Conservation (phyloP, 2,888 invertebrate genomes). For the Coleophora flavipennella region DNA sequence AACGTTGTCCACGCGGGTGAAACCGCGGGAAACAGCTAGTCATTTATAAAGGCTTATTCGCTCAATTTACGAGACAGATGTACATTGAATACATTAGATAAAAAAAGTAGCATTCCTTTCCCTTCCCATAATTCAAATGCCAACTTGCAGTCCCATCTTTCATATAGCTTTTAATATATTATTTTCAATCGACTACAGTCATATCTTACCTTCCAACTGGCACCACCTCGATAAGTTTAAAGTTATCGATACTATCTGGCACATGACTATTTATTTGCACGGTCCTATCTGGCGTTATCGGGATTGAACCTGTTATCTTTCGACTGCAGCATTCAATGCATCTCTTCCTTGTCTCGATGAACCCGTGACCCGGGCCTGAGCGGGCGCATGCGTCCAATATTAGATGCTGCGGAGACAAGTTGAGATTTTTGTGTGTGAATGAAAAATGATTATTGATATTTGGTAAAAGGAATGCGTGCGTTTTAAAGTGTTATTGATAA, state of each 20-base stretch:
- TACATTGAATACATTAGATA: too few species aligned
- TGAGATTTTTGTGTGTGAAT: neutral
- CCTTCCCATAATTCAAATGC: too few species aligned
- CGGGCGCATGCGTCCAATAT: slow-evolving; percentile 4
- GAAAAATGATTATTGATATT: neutral
- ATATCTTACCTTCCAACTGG: too few species aligned
- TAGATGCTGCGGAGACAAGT: neutral
- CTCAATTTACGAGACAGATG: too few species aligned
- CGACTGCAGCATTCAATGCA: slow-evolving; percentile 8
- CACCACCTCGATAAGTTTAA: neutral
- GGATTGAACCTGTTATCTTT: slow-evolving; percentile 23
- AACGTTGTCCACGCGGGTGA: too few species aligned
- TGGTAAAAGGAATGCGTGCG: too few species aligned
- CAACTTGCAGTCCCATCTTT: too few species aligned
- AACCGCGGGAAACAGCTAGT: too few species aligned
- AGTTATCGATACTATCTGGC: slow-evolving; percentile 2
- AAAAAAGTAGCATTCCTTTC: neutral
- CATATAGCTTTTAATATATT: too few species aligned
- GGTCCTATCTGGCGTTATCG: slow-evolving; percentile 22
- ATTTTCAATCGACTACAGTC: too few species aligned
- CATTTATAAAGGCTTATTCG: too few species aligned
- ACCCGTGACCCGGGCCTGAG: slow-evolving; percentile 6
- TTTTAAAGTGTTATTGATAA: too few species aligned
- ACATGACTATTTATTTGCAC: slow-evolving; percentile 25
- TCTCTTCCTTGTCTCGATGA: slow-evolving; percentile 10